phyloP scores from a whole-genome alignment of 1,140 invertebrate species.

The Nasonia giraulti region DNA sequence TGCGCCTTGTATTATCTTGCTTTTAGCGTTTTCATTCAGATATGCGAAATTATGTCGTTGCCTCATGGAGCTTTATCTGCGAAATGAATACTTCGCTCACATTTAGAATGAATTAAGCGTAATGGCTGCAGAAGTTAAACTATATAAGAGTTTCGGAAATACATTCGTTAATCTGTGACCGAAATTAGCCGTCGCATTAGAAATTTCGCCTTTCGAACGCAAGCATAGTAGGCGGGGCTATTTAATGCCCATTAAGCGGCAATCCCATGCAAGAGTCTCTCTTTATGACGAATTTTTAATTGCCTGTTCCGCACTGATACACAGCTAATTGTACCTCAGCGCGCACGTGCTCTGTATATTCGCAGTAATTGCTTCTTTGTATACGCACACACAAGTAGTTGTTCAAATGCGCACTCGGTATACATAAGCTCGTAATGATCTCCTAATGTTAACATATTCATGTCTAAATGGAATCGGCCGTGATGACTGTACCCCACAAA shows the following conservation, averaged over 20 bases:
- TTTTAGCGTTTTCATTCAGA: neutral
- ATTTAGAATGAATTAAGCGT: too few relatives aligned
- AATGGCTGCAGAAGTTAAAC: neutral
- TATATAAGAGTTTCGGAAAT: neutral
- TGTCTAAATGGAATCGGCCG: neutral
- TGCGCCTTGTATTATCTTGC: neutral
- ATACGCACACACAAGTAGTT: neutral
- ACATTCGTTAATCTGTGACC: neutral
- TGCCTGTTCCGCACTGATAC: neutral
- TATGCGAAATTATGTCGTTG: too few relatives aligned
- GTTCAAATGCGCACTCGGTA: neutral
- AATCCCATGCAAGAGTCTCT: neutral
- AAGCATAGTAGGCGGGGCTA: neutral
- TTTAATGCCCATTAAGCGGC: slow-evolving; percentile 25
- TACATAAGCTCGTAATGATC: neutral
- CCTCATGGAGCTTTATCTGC: too few relatives aligned
- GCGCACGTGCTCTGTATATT: neutral
- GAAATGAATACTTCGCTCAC: too few relatives aligned
- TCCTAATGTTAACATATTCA: neutral
- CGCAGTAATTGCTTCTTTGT: neutral
- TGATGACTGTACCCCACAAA: neutral
- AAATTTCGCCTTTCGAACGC: neutral
- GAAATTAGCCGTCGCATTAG: neutral
- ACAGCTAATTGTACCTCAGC: neutral
- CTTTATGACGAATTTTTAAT: slow-evolving; percentile 11